These are phyloP conservation scores for Ellobium chinense DNA, from an alignment of 2,888 invertebrate species.

Conservation along the genomic window DNA sequence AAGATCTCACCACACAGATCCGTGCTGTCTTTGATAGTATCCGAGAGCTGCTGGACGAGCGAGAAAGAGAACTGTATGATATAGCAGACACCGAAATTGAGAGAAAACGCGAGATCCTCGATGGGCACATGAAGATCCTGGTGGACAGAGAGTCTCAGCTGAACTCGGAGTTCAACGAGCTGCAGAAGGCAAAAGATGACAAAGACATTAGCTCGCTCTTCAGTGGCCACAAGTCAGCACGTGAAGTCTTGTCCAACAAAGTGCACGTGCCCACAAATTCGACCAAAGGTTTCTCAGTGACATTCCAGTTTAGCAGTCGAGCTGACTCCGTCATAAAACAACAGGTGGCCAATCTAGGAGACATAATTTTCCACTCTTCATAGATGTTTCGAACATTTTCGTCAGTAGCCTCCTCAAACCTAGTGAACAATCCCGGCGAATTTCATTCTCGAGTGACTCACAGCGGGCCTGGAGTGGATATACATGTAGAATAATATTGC, in stretches of 20 bases:
- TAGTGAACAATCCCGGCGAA: no score
- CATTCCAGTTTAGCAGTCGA: slow-evolving; percentile 69
- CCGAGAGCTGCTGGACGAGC: slow-evolving; percentile 66
- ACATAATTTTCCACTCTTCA: slow-evolving; percentile 59
- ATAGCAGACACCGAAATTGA: slow-evolving; percentile 69
- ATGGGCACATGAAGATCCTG: slow-evolving; percentile 63
- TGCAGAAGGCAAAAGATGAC: slow-evolving; percentile 63
- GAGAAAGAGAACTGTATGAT: slow-evolving; percentile 68
- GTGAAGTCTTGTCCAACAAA: slow-evolving; percentile 61
- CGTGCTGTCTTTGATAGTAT: slow-evolving; percentile 65
- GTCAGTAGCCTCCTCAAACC: no score
- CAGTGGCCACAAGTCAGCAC: slow-evolving; percentile 66
- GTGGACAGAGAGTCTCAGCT: slow-evolving; percentile 60
- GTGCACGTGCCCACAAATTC: slow-evolving; percentile 65
- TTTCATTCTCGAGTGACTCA: no score
- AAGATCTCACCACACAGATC: slow-evolving; percentile 67
- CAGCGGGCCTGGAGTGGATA: no score
- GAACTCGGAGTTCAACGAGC: slow-evolving; percentile 58
- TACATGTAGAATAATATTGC: no score
- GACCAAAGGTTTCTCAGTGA: slow-evolving; percentile 67
- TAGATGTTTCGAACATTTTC: background rate
- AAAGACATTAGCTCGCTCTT: slow-evolving; percentile 70
- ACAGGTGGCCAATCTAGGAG: slow-evolving; percentile 65
- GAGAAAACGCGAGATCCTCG: slow-evolving; percentile 64
- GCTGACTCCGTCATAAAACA: slow-evolving; percentile 64